Conservation (phyloP, 1,140 invertebrate species). For the Oscheius sp. region DNA sequence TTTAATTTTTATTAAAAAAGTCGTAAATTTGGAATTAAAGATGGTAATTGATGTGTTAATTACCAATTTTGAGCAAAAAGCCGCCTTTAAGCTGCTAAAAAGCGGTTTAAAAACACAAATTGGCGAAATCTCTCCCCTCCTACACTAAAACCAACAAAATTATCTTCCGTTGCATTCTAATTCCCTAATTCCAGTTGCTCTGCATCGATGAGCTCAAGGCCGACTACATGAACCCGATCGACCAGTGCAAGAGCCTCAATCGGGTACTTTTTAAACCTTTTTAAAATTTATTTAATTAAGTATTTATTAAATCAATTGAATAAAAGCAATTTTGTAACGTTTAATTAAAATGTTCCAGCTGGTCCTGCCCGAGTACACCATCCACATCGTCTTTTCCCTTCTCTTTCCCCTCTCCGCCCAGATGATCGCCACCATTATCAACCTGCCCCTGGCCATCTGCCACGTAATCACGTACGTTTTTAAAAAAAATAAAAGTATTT, state of each 20-base stretch:
- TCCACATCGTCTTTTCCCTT: conserved; percentile 87
- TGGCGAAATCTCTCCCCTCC: too few relatives aligned
- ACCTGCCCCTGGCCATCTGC: conserved; percentile 89
- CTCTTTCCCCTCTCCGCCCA: conserved; percentile 86
- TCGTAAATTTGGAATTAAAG: too few relatives aligned
- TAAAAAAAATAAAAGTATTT: too few relatives aligned
- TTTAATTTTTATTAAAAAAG: too few relatives aligned
- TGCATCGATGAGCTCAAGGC: conserved; percentile 99
- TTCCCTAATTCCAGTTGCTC: conserved; percentile 83
- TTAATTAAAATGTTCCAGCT: conserved; percentile 71
- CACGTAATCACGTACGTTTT: conserved; percentile 91
- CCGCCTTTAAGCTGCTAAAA: too few relatives aligned
- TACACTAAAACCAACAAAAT: too few relatives aligned
- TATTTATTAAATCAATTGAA: too few relatives aligned
- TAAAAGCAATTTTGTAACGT: not conserved
- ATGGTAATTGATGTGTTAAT: conserved; percentile 62
- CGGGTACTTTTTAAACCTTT: conserved; percentile 82
- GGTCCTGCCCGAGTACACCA: conserved; percentile 88
- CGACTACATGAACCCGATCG: conserved; percentile 99
- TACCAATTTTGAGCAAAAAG: too few relatives aligned
- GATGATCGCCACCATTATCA: conserved; percentile 85
- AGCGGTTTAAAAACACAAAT: too few relatives aligned
- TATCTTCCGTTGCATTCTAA: too few relatives aligned
- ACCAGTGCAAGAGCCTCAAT: conserved; percentile 96
- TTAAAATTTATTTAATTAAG: too few relatives aligned